phyloP scores from a whole-genome alignment of 2,888 invertebrate species.

The Cecidostiba fungosa region DNA sequence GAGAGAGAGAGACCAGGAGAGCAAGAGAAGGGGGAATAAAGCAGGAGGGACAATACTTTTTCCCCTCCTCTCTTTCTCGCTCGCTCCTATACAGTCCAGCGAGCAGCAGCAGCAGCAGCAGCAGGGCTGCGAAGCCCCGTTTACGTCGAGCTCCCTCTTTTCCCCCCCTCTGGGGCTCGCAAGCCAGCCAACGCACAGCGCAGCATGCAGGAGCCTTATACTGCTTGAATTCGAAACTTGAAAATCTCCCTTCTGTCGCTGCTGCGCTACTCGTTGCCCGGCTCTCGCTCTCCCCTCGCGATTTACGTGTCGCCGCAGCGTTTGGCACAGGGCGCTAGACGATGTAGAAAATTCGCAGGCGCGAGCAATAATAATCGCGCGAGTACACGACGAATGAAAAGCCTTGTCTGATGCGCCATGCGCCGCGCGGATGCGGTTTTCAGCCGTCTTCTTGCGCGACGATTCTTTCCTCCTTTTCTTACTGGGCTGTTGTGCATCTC shows the following conservation, averaged over 20 bases:
- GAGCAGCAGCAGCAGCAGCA: slow-evolving; percentile 10
- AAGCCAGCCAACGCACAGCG: not conserved
- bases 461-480: not conserved
- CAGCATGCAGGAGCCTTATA: slow-evolving; percentile 12
- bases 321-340: not conserved
- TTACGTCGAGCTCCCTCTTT: not conserved
- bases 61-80: slow-evolving; percentile 63
- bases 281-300: not conserved
- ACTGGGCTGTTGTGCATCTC: not conserved
- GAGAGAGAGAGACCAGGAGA: not conserved
- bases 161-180: not conserved
- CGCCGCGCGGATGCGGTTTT: not conserved
- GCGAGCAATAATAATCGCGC: not conserved
- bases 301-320: not conserved
- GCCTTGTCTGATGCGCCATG: no score
- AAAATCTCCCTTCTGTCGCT: slow-evolving; percentile 16
- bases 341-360: not conserved
- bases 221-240: slow-evolving; percentile 42
- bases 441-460: slow-evolving; percentile 6
- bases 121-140: slow-evolving; percentile 29
- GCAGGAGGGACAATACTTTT: slow-evolving; percentile 77
- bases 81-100: not conserved
- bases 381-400: not conserved
- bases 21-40: slow-evolving; percentile 69
- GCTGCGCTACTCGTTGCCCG: not conserved